Evolutionary conservation across 2,797 vertebrate genomes (phyloP).

Genomic region (Squalus acanthias): DNA sequence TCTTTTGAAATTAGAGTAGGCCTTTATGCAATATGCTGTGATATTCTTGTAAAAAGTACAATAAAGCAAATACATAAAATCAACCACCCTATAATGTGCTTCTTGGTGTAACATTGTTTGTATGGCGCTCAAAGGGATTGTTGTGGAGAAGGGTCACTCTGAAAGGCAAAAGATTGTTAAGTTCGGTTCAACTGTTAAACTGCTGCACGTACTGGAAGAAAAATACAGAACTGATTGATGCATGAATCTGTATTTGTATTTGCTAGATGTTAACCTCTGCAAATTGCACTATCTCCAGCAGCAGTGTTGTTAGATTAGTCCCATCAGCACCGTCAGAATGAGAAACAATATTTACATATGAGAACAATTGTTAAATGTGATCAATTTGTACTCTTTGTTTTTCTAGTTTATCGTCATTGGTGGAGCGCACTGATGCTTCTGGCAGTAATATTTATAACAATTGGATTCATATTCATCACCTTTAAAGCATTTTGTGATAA

Average conservation of each 20-base stretch:
- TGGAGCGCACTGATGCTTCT: constrained; percentile 11
- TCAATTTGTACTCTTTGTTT: neutral
- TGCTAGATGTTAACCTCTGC: neutral
- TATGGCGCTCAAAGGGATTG: neutral
- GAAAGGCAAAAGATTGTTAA: neutral
- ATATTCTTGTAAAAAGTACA: no score
- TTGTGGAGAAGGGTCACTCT: neutral
- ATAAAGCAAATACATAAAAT: no score
- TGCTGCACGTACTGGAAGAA: neutral
- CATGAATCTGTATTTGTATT: neutral
- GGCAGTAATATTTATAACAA: neutral
- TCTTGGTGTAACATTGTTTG: neutral
- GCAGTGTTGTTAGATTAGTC: neutral
- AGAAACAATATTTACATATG: neutral
- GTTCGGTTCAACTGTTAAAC: neutral
- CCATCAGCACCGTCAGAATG: neutral
- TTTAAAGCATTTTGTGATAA: neutral
- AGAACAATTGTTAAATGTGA: neutral
- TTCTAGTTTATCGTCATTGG: neutral
- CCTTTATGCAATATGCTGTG: no score
- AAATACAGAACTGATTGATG: neutral
- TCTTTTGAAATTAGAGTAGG: no score
- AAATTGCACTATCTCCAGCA: neutral
- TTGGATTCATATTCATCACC: neutral
- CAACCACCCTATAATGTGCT: neutral